A percentile compares a stretch with the other conserved stretches of the same genome.
phyloP scores from a whole-genome alignment of 2,797 vertebrate genomes.

The Manis pentadactyla region DNA sequence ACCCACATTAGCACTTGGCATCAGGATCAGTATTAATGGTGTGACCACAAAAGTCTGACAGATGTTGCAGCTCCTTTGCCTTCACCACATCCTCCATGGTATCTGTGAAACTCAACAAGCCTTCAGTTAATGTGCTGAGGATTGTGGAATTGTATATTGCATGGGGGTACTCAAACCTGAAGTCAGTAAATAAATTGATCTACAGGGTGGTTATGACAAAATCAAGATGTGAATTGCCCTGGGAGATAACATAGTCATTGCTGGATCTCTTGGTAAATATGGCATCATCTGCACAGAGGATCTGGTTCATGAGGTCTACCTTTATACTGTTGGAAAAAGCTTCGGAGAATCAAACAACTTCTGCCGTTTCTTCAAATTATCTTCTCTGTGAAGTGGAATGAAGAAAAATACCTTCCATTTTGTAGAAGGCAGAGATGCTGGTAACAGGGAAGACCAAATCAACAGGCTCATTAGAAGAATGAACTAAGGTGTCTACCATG shows the following conservation, averaged over 20 bases:
- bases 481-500: constrained; percentile 89
- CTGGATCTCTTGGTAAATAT: constrained; percentile 91
- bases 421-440: constrained; percentile 96
- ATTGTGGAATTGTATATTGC: constrained; percentile 95
- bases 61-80: constrained; percentile 94
- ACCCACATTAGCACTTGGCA: constrained; percentile 94
- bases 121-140: constrained; percentile 96
- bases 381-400: constrained; percentile 95
- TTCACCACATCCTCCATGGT: constrained; percentile 95
- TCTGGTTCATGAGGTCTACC: constrained; percentile 96
- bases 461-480: constrained; percentile 95
- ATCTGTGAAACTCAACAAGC: constrained; percentile 96
- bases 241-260: constrained; percentile 93
- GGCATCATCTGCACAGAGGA: constrained; percentile 96
- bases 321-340: constrained; percentile 96
- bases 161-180: constrained; percentile 97
- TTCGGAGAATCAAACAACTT: constrained; percentile 97
- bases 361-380: constrained; percentile 96
- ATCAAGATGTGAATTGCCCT: constrained; percentile 94
- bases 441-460: constrained; percentile 97
- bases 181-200: constrained; percentile 95
- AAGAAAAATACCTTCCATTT: constrained; percentile 97
- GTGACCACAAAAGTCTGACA: constrained; percentile 96
- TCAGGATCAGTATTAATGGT: constrained; percentile 95
- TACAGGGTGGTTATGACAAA: constrained; percentile 95